Evolutionary conservation across 2,797 vertebrate genomes (phyloP), one percentile per base, ranked within the genome.

Genomic region (Myotis pilosus): DNA sequence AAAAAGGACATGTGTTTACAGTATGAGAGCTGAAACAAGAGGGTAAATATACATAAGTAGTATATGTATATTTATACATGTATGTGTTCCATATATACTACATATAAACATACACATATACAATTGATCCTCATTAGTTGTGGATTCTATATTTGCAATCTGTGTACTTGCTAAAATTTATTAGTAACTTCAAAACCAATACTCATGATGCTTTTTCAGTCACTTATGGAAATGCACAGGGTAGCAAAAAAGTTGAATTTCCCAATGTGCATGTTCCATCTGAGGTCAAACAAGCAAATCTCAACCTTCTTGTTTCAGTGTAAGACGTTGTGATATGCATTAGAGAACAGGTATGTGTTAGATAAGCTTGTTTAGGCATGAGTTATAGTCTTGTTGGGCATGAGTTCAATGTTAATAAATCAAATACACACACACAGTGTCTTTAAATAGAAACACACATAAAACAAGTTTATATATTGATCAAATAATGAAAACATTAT

Each of bases 371-470:
- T 76, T 53, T n/a, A 82, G 69, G 44, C 57, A 51, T 19, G 12
- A 87, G 16, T 68, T 81, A 76, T 5, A 53, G 62, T 60, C 33
- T 33, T 49, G 16, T 49, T 78, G 30, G n/a, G 22, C 66, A 30
- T 60, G 79, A 68, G 12, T 10, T 81, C 30, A 69, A 25, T 38
- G 28, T 76, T 75, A 95, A 66, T 90, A 30, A 93, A 51, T 75
- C 49, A 78, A 60, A 80, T 28, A 44, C 16, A 68, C 17, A 66
- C 20, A 69, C 33, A 69, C 36, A 38, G 33, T 69, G 3, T 84
- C n/a, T 91, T 81, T 86, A 87, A 87, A 62, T n/a, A 53, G 53
- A 85, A 92, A 84, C 15, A 57, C 44, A 78, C 30, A 92, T 71
- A 68, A 68, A 20, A 68, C n/a, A 68, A 68, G n/a, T 17, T 33